These are phyloP conservation scores for Sebastes dallii DNA, from an alignment of 2,797 vertebrate genomes.

Conservation along the genomic window DNA sequence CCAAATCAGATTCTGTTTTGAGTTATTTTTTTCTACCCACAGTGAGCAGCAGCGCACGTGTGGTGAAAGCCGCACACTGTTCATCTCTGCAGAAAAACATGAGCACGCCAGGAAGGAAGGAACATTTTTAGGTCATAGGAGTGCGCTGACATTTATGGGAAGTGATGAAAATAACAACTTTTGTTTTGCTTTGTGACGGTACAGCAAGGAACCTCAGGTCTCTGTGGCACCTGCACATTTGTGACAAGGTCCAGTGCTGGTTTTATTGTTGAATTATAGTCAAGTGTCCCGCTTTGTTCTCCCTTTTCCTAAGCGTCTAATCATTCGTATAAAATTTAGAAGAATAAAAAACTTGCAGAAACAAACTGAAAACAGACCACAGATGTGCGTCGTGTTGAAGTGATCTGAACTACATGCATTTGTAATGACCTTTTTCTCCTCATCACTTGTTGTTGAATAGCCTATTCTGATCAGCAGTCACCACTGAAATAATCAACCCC, in stretches of 20 bases:
- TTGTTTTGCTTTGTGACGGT: neutral
- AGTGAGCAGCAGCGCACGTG: neutral
- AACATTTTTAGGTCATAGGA: neutral
- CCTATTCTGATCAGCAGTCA: slow-evolving; percentile 59
- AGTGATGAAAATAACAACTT: neutral
- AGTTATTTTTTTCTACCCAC: neutral
- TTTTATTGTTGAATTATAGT: neutral
- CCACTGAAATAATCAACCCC: slow-evolving; percentile 58
- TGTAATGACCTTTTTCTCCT: slow-evolving; percentile 28
- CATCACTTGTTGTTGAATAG: slow-evolving; percentile 52
- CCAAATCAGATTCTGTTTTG: neutral
- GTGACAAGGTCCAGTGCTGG: neutral
- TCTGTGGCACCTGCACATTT: neutral
- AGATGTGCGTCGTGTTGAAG: rapidly evolving
- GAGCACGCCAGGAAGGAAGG: slow-evolving; percentile 4
- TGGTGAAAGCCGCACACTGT: neutral
- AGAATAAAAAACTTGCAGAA: neutral
- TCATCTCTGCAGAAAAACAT: neutral
- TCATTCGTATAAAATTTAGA: neutral
- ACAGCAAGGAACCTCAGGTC: neutral
- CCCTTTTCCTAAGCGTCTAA: neutral
- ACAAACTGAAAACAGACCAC: neutral
- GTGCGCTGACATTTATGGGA: neutral
- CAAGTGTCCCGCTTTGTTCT: neutral
- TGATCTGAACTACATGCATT: slow-evolving; percentile 8